Evolutionary conservation across 1,140 invertebrate genomes (phyloP), one percentile per base, ranked within the genome.

Genomic region (Drosophila quadrilineata): DNA sequence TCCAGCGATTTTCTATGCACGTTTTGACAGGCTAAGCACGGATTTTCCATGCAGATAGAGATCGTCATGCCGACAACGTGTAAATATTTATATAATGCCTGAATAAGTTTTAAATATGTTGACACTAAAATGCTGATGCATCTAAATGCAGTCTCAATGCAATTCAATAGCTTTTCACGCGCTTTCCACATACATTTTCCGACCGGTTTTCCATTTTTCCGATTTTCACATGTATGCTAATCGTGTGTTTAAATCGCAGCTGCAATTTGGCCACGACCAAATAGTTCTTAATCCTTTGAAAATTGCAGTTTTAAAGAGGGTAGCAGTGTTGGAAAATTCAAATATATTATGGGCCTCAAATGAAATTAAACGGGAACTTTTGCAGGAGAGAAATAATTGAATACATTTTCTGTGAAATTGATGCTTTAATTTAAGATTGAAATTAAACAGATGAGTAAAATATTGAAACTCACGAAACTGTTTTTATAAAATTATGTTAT

Each of bases 71-170:
- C 66, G 38, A 48, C 53, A 65, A 49, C 56, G 69, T 70, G 77
- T 84, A 77, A 82, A 82, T 75, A 82, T 84, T 82, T 82, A 77
- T 82, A 73, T 71, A 66, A 59, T 73, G 77, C 73, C 79, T 62
- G 77, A 82, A 70, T 77, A 82, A 84, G 64, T 82, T 77, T 82
- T 82, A 82, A 82, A 82, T 77, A 82, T 77, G 69, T 46, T 56
- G 65, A 36, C 35, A 33, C 38, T 3, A 21, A 48, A 19, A 29
- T n/a, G 46, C 48, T 24, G 22, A 29, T 60, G 63, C 64, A 46
- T 46, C 41, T 28, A 26, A 35, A 24, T 31, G 53, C 36, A 52
- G 28, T 65, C 54, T 41, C 4, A 12, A 62, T 53, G 46, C 38
- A 57, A 54, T 58, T 62, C 45, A 46, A 67, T 69, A 60, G 59